Conservation (phyloP, 2,797 vertebrate species). For the Helostoma temminkii region DNA sequence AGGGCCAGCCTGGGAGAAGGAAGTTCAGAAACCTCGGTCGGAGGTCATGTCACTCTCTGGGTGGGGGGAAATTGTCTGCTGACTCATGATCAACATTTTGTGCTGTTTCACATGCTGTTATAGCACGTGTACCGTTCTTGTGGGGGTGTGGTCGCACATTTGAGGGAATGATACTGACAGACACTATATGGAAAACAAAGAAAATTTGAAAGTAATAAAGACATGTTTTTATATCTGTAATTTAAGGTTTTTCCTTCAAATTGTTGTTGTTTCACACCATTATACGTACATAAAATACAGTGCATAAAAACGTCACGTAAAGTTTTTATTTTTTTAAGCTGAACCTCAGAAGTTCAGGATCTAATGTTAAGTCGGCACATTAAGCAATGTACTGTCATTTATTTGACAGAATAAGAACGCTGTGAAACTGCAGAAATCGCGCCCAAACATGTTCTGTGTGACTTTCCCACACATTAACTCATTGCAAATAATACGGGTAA, state of each 20-base stretch:
- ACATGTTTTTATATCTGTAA: not conserved
- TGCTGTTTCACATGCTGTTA: constrained; percentile 42
- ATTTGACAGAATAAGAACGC: constrained; percentile 17
- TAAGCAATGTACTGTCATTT: constrained; percentile 16
- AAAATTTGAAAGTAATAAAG: not conserved
- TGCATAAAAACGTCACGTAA: too few species aligned
- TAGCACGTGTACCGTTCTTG: not conserved
- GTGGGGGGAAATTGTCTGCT: constrained; percentile 50
- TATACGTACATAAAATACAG: too few species aligned
- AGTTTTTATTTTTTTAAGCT: not conserved
- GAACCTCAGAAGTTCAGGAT: constrained; percentile 1
- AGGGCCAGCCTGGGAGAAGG: constrained; percentile 59
- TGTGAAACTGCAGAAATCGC: constrained; percentile 8
- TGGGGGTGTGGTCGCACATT: constrained; percentile 6
- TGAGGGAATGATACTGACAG: not conserved
- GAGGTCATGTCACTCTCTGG: constrained; percentile 73
- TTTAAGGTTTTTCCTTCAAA: not conserved
- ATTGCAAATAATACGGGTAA: too few species aligned
- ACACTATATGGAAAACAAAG: not conserved
- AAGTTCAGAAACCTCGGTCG: constrained; percentile 74
- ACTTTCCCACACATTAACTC: constrained; percentile 22
- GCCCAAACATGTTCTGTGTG: not conserved
- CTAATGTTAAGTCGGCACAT: constrained; percentile 14
- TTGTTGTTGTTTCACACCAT: not conserved
- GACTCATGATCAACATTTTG: constrained; percentile 29